A percentile compares a stretch with the other conserved stretches of the same genome.
Evolutionary conservation across 2,888 invertebrate species (phyloP).

Genomic region (Trichopria drosophilae): DNA sequence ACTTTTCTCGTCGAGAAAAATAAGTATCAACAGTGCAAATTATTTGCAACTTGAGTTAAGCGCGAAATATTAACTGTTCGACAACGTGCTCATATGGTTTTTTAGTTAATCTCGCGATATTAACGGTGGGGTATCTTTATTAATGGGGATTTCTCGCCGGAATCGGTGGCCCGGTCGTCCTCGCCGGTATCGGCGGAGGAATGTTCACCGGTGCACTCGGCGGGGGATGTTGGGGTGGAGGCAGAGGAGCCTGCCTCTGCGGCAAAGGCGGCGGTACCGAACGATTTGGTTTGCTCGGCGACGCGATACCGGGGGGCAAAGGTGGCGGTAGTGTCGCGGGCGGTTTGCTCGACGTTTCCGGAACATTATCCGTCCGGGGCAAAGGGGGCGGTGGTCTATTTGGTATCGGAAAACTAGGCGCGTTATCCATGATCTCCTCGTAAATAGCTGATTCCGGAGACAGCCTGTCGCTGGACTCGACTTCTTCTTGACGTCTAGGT

Average conservation of each 20-base stretch:
- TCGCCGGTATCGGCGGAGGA: constrained; percentile 65
- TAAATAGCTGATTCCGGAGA: constrained; percentile 55
- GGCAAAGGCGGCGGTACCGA: constrained; percentile 52
- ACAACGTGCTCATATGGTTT: no score
- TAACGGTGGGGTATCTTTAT: constrained; percentile 1
- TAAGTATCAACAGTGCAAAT: no score
- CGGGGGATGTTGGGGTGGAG: constrained; percentile 55
- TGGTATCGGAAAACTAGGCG: constrained; percentile 50
- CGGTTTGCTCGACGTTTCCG: constrained; percentile 40
- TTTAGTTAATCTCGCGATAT: no score
- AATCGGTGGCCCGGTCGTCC: constrained; percentile 67
- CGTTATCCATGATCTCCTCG: constrained; percentile 54
- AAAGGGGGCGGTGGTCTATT: constrained; percentile 54
- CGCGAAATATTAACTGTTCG: no score
- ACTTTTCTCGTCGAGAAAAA: no score
- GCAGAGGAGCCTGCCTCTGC: constrained; percentile 52
- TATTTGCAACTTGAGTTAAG: no score
- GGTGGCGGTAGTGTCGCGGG: constrained; percentile 51
- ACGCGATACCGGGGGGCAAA: constrained; percentile 40
- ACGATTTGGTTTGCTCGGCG: constrained; percentile 23
- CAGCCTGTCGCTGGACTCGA: constrained; percentile 33
- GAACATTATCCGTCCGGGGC: constrained; percentile 45
- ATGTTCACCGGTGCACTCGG: constrained; percentile 46
- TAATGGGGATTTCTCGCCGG: constrained; percentile 63
- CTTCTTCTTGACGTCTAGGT: constrained; percentile 23